Base-by-base conservation (phyloP, 2,888 invertebrate species). In the Caenorhabditis sulstoni region DNA sequence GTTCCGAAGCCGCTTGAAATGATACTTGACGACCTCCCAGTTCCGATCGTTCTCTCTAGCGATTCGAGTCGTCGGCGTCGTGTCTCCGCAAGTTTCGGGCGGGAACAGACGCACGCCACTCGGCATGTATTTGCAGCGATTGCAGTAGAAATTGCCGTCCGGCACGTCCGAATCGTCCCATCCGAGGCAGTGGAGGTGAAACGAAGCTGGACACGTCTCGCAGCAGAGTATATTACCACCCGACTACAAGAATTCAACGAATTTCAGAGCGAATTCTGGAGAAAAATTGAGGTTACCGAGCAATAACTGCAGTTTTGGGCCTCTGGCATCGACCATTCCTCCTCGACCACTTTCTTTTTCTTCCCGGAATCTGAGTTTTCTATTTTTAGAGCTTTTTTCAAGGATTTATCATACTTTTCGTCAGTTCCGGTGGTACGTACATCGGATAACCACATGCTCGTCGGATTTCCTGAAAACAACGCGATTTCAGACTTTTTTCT, bases 171-270 rank as follows among this genome's bases (percentile, higher is more conserved):
- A 94, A 66, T 97, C 91, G 0, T 97, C 96, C 1, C 97, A 97
- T 92, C 97, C 95, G 92, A 96, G 95, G 93, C 97, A 98, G 86
- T 94, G 94, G 74, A 96, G 93, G 92, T 98, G 97, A 92, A 97
- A 98, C 81, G 96, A 96, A 39, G 96, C 95, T 0, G 96, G 96
- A 89, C 97, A 98, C 81, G 94, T 94, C 91, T 97, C 97, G 91
- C 97, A 98, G 91, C 96, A 97, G 74, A 98, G 94, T 41, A 98
- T 92, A 91, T 96, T 96, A 3, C 97, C 97, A 35, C 96, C 96
- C 92, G 97, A 96, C 79, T 79, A 61, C 0, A 75, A 74, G n/a
- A n/a, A n/a, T 53, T 14, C 50, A 47, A 37, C 35, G 47, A 35
- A 35, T 14, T 1, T 12, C 14, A 14, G 14, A 44, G 12, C 47